Evolutionary conservation across 53 echinoderm and acorn worm species (phyloP), one percentile per base, ranked within the genome.

Genomic region (Mesocentrotus franciscanus): DNA sequence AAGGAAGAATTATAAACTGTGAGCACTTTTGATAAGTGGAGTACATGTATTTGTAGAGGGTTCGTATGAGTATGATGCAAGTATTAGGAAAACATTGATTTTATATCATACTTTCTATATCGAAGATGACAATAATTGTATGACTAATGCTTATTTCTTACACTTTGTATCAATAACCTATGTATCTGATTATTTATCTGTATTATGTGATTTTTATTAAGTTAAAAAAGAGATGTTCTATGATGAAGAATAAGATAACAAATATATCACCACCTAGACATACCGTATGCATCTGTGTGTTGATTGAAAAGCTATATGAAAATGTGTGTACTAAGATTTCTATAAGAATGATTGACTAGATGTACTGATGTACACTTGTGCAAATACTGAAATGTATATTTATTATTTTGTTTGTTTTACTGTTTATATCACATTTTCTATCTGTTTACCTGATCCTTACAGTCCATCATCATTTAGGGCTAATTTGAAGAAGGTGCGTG

Each of bases 371-470:
- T 87, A 87, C 87, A 87, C 87, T 87, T 57, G 87, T 87, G 87
- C 87, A 87, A 87, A 87, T 87, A 87, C 87, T 87, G 87, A 87
- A 87, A 87, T 87, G 87, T 87, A 58, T 87, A 87, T 58, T 87
- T 87, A 87, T 87, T 87, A 87, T 87, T 87, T 87, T 57, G 87
- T 58, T 87, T 87, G 16, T 87, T 87, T 87, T 87, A 57, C 87
- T 59, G 16, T 39, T 87, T 7, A 9, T n/a, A 27, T 87, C 56
- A n/a, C n/a, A 49, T 49, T 49, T 85, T 5, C 0, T 26, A 10
- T 84, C 16, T 57, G 11, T 26, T n/a, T n/a, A 84, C 8, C 42
- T 84, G 56, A 17, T 35, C 57, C 85, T 85, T 57, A 27, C 10
- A 57, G 58, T 57, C 26, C 58, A 27, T n/a, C 58, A 27, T 56